phyloP scores from a whole-genome alignment of 1,140 invertebrate genomes.

The Scaptomyza pallida region DNA sequence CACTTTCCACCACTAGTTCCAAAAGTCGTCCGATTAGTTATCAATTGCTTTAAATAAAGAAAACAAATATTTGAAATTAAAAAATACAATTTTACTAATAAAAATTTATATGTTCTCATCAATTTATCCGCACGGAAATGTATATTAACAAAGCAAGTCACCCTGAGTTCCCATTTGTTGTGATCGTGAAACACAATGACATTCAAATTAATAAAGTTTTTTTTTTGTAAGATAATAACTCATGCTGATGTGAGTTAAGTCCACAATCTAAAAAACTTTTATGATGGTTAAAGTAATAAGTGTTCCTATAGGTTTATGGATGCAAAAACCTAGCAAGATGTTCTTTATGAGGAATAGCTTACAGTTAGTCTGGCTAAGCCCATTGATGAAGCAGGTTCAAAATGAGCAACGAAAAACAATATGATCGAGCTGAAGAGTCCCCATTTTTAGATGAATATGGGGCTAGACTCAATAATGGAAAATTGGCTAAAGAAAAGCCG shows the following conservation, averaged over 20 bases:
- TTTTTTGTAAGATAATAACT: not conserved
- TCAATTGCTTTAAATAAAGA: too few relatives aligned
- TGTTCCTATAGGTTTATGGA: not conserved
- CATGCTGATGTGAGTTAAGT: not conserved
- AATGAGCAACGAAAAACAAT: constrained; percentile 19
- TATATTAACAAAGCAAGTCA: too few relatives aligned
- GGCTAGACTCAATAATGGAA: not conserved
- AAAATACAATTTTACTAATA: too few relatives aligned
- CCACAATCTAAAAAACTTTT: not conserved
- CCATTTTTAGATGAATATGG: constrained; percentile 35
- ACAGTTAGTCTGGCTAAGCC: constrained; percentile 1
- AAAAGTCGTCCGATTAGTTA: too few relatives aligned
- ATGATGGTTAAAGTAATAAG: constrained; percentile 1
- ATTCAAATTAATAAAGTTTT: not conserved
- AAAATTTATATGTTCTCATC: too few relatives aligned
- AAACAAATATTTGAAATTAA: too few relatives aligned
- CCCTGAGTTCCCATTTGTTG: too few relatives aligned
- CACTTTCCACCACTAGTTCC: too few relatives aligned
- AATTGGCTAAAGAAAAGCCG: not conserved
- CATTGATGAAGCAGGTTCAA: not conserved
- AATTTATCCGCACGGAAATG: too few relatives aligned
- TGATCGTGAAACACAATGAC: too few relatives aligned
- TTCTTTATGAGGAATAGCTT: not conserved
- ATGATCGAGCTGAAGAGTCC: constrained; percentile 20
- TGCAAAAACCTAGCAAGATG: constrained; percentile 1